A percentile compares a stretch with the other conserved stretches of the same genome.
These are phyloP conservation scores for Spisula subtruncata DNA, from an alignment of 2,888 invertebrate species.

Conservation along the genomic window DNA sequence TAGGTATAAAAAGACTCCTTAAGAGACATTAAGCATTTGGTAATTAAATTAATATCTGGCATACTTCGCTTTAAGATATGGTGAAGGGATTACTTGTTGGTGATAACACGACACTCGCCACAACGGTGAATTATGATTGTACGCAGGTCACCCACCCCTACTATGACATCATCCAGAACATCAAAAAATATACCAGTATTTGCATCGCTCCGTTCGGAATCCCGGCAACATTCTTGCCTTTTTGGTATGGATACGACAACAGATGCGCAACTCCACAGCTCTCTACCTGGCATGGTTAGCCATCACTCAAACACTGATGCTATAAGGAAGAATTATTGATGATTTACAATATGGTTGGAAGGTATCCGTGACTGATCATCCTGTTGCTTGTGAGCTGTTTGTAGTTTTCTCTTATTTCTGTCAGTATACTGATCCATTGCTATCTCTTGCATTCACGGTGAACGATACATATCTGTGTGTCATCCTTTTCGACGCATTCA, in stretches of 20 bases:
- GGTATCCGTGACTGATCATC: conserved; percentile 71
- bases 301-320: conserved; percentile 81
- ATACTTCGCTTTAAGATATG: background rate
- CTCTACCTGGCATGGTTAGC: conserved; percentile 84
- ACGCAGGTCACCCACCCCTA: background rate
- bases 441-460: conserved; percentile 87
- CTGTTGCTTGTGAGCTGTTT: conserved; percentile 83
- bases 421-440: conserved; percentile 85
- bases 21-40: too few relatives aligned
- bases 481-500: conserved; percentile 84
- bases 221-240: conserved; percentile 86
- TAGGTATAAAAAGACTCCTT: too few relatives aligned
- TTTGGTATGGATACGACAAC: conserved; percentile 84
- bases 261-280: conserved; percentile 71
- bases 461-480: conserved; percentile 86
- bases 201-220: conserved; percentile 85
- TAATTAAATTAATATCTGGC: too few relatives aligned
- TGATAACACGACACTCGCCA: background rate
- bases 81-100: background rate
- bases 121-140: background rate
- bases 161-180: background rate
- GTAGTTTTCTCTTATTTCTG: conserved; percentile 82
- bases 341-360: background rate
- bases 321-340: background rate
- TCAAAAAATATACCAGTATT: conserved; percentile 42